Evolutionary conservation across 2,113 vertebrate genomes (phyloP).

Genomic region (Rhombomys opimus): DNA sequence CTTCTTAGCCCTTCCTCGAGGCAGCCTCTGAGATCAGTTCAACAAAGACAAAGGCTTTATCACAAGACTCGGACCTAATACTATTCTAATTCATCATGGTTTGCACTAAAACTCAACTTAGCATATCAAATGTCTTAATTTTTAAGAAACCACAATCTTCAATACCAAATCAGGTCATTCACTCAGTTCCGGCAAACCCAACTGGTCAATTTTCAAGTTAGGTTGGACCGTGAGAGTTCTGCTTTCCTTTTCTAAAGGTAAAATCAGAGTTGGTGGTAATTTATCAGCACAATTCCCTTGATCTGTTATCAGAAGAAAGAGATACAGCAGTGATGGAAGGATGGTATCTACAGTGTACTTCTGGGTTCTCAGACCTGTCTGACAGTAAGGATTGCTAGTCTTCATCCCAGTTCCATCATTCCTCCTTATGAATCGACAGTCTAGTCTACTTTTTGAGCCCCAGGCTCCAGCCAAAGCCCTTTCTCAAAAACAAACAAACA

Average conservation of each 20-base stretch:
- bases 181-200: slow-evolving; percentile 15
- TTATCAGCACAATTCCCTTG: background rate
- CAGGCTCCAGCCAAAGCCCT: background rate
- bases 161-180: slow-evolving; percentile 3
- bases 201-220: slow-evolving; percentile 8
- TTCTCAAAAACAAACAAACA: background rate
- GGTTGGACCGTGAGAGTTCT: background rate
- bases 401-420: background rate
- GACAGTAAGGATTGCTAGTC: background rate
- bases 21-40: slow-evolving; percentile 33
- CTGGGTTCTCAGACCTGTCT: background rate
- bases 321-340: background rate
- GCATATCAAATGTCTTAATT: slow-evolving; percentile 28
- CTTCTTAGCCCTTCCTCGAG: background rate
- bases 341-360: background rate
- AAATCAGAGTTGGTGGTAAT: slow-evolving; percentile 34
- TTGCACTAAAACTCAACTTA: slow-evolving; percentile 53
- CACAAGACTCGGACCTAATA: slow-evolving; percentile 56
- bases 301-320: slow-evolving; percentile 28
- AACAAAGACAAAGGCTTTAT: slow-evolving; percentile 24
- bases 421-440: background rate
- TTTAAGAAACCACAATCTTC: slow-evolving; percentile 38
- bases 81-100: slow-evolving; percentile 46
- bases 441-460: background rate
- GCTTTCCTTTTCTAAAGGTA: slow-evolving; percentile 18